Evolutionary conservation across 2,888 invertebrate genomes (phyloP).

Genomic region (Volucella zonaria): DNA sequence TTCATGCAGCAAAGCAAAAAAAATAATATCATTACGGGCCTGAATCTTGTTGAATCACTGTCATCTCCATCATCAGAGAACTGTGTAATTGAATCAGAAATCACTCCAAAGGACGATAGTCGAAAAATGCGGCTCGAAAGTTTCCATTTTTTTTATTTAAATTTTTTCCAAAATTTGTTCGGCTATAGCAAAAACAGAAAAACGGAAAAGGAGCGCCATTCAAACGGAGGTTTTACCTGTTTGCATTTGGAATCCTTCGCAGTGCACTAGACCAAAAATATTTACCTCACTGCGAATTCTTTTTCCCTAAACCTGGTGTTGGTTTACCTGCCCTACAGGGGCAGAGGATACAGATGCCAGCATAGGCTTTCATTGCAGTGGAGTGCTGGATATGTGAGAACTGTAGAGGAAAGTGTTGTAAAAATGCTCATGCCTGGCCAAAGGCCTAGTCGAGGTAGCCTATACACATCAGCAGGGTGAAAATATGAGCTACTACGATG

Average conservation of each 20-base stretch:
- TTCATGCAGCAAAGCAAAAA: conserved; percentile 12
- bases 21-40: conserved; percentile 16
- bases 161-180: neutral
- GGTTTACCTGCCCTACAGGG: neutral
- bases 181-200: neutral
- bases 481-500: conserved; percentile 35
- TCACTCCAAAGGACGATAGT: neutral
- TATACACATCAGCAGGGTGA: neutral
- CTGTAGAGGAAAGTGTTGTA: conserved; percentile 25
- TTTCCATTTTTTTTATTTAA: neutral
- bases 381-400: neutral
- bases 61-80: conserved; percentile 18
- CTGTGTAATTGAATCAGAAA: conserved; percentile 44
- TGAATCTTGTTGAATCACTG: conserved; percentile 4
- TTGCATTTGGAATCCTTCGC: conserved; percentile 29
- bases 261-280: conserved; percentile 23
- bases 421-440: conserved; percentile 27
- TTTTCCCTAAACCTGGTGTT: neutral
- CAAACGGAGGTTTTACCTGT: conserved; percentile 58
- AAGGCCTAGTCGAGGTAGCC: conserved; percentile 17
- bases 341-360: conserved; percentile 9
- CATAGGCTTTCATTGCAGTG: conserved; percentile 45
- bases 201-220: neutral
- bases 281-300: conserved; percentile 34
- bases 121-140: neutral